These are phyloP conservation scores for Drosophila paucipuncta DNA, from an alignment of 2,888 invertebrate species.

Conservation along the genomic window DNA sequence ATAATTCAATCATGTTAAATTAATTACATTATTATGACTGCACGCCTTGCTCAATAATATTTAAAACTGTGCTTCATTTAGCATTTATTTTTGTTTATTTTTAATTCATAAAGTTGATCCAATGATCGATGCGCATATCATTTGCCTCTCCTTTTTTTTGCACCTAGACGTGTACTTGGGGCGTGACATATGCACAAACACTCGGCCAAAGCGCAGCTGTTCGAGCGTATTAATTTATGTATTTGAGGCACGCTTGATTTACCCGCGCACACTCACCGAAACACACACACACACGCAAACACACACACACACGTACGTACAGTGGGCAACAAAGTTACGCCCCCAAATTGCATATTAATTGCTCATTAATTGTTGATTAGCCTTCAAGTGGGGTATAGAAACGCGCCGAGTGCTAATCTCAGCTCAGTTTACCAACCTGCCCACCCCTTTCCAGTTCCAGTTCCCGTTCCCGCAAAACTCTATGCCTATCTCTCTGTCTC, in stretches of 20 bases:
- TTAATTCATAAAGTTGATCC: constrained; percentile 9
- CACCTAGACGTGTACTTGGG: constrained; percentile 18
- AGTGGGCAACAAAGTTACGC: constrained; percentile 30
- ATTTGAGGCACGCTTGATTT: constrained; percentile 60
- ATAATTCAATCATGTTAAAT: constrained; percentile 13
- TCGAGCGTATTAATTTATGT: constrained; percentile 60
- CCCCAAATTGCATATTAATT: constrained; percentile 77
- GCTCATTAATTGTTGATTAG: constrained; percentile 79
- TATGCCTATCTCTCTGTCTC: too few species aligned
- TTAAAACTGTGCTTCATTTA: background rate
- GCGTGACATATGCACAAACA: constrained; percentile 17
- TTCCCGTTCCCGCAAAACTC: background rate
- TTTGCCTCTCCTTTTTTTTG: background rate
- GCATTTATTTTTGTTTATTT: constrained; percentile 10
- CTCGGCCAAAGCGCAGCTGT: background rate
- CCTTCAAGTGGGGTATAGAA: constrained; percentile 50
- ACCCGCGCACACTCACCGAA: constrained; percentile 7
- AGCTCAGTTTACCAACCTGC: constrained; percentile 3
- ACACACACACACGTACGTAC: constrained; percentile 1
- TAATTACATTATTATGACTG: constrained; percentile 4
- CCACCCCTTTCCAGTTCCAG: background rate
- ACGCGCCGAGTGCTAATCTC: constrained; percentile 43
- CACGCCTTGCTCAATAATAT: constrained; percentile 16
- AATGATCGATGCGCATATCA: constrained; percentile 23
- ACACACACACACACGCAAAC: background rate